Conservation (phyloP, 2,113 vertebrate species). For the Seriola rivoliana region DNA sequence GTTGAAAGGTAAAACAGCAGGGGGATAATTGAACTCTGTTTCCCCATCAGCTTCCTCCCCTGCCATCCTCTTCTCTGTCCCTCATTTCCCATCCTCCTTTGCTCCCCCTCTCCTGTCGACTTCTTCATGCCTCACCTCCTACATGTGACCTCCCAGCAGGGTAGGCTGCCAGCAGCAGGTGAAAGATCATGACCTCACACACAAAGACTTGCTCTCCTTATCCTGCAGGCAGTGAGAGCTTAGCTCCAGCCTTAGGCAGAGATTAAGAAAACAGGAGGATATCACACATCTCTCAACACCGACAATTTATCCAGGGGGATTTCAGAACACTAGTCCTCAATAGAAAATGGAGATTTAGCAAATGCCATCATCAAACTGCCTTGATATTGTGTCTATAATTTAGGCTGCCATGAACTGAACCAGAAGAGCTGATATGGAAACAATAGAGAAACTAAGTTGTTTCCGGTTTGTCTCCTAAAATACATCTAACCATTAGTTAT, state of each 20-base stretch:
- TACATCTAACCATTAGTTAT: neutral
- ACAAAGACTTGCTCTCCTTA: slow-evolving; percentile 62
- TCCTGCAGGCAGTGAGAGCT: slow-evolving; percentile 32
- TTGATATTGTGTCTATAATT: neutral
- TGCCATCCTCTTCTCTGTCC: neutral
- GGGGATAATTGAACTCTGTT: slow-evolving; percentile 6
- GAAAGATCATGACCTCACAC: slow-evolving; percentile 72
- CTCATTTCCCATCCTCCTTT: slow-evolving; percentile 15
- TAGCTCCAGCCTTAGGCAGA: slow-evolving; percentile 31
- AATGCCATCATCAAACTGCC: neutral
- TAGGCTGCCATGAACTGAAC: neutral
- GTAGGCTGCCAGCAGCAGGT: slow-evolving; percentile 67
- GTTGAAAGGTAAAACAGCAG: slow-evolving; percentile 6
- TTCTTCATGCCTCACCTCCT: slow-evolving; percentile 68
- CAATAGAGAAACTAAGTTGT: slow-evolving; percentile 10
- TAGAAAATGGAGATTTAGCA: slow-evolving; percentile 9
- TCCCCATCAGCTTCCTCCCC: neutral
- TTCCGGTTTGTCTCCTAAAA: neutral
- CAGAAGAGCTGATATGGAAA: slow-evolving; percentile 6
- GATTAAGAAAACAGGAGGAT: slow-evolving; percentile 52
- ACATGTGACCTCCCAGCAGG: slow-evolving; percentile 65
- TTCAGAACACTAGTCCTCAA: slow-evolving; percentile 5
- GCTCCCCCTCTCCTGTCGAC: slow-evolving; percentile 35
- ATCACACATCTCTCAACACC: slow-evolving; percentile 42
- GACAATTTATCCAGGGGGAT: slow-evolving; percentile 29